These are phyloP conservation scores for Steinernema hermaphroditum DNA, from an alignment of 2,888 invertebrate genomes.

Conservation along the genomic window DNA sequence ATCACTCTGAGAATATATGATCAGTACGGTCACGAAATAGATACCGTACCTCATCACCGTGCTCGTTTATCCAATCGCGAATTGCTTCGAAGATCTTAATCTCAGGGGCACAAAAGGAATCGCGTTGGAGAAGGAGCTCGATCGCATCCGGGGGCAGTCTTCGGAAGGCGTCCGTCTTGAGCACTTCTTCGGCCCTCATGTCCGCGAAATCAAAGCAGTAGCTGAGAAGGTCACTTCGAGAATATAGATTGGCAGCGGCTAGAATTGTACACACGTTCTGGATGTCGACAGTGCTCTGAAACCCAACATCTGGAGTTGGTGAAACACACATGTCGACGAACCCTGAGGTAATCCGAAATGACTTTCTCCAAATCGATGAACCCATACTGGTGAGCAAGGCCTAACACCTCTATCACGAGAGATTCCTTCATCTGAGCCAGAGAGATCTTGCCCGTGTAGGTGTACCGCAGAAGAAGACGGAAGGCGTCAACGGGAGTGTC, in stretches of 20 bases:
- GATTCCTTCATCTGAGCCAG: conserved; percentile 72
- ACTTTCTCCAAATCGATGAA: conserved; percentile 87
- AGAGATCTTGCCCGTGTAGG: conserved; percentile 79
- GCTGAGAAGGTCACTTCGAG: conserved; percentile 72
- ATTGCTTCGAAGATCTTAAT: conserved; percentile 91
- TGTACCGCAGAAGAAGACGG: conserved; percentile 80
- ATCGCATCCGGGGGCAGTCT: conserved; percentile 73
- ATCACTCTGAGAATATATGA: conserved; percentile 33
- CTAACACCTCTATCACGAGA: conserved; percentile 73
- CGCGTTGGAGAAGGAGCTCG: conserved; percentile 81
- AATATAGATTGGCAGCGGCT: conserved; percentile 82
- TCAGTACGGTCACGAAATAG: background rate
- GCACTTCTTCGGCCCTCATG: conserved; percentile 81
- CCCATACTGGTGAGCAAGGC: conserved; percentile 92
- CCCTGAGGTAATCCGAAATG: conserved; percentile 86
- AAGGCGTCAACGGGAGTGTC: conserved; percentile 26
- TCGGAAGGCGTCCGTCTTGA: conserved; percentile 75
- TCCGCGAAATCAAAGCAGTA: conserved; percentile 90
- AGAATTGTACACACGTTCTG: conserved; percentile 91
- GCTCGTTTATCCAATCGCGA: conserved; percentile 79
- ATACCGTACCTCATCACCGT: conserved; percentile 16
- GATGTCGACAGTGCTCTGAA: conserved; percentile 78
- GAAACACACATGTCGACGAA: background rate
- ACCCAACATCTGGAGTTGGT: background rate
- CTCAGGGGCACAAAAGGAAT: conserved; percentile 94